Evolutionary conservation across 2,113 vertebrate species (phyloP), one percentile per base, ranked within the genome.

Genomic region (Caloenas nicobarica): DNA sequence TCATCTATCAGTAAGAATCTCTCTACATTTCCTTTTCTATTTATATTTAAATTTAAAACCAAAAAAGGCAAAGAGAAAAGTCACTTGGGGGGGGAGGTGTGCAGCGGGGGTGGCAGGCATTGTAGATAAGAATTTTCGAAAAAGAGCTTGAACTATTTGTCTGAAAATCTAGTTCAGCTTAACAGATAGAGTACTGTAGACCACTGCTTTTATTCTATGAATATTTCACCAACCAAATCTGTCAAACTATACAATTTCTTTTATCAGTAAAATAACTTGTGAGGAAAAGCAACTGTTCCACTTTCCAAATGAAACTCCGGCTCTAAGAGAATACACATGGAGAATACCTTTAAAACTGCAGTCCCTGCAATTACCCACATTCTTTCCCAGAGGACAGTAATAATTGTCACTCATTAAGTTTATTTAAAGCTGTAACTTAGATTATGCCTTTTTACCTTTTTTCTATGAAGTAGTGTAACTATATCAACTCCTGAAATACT

Each of bases 61-160:
- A 62, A 31, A 65, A 70, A 57, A 54, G 51, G 3, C 7, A 73
- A 73, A 69, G 16, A 56, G 3, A 42, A 68, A 74, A 33, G 10
- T 28, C 15, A 38, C 42, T 46, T 46, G 4, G 44, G 17, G 44
- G 18, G 44, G 44, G 44, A 8, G 4, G 8, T 4, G 44, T 18
- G 44, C 9, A 46, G 44, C 9, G 4, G 28, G 68, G 0, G 0
- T 5, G 15, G 16, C 4, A 42, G 14, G 5, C 9, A 68, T 5
- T 60, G 23, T 38, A 84, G 29, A 38, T 53, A 53, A 61, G 40
- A 58, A 23, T 71, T 89, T 84, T 68, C 15, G 9, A 71, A 46
- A 81, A 80, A 10, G 19, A 93, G 17, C 10, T 60, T 54, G 16
- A 79, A 71, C 7, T 38, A 56, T 28, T 48, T 70, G 23, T 58